Base-by-base conservation (phyloP, 2,888 invertebrate genomes). In the Hedychridium roseum region DNA sequence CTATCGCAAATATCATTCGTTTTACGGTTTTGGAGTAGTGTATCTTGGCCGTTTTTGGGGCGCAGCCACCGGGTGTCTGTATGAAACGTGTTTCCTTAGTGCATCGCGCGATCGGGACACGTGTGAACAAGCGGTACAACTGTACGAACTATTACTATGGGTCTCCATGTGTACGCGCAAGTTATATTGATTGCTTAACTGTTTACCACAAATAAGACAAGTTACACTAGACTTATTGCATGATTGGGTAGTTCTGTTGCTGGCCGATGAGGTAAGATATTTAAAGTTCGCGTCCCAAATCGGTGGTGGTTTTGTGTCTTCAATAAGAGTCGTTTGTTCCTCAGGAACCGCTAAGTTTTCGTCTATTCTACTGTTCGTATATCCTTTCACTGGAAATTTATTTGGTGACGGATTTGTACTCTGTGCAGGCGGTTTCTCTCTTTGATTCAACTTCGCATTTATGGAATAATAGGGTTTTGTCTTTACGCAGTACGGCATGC, bases 81-180 rank as follows among this genome's bases (percentile, higher is more conserved):
- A 94, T 0, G 93, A 92, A 28, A 94, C 92, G 74, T 94, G 94
- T 76, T 94, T 94, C 55, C 94, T 82, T 41, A 94, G 80, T 18
- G 94, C 94, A 76, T 94, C 94, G 50, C 93, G 83, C 42, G 92
- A 93, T 53, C 93, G 84, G 28, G 92, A 93, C 27, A 94, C 92
- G 76, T 94, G 94, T 1, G 88, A 87, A 80, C 94, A 94, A 0
- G 92, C 90, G 54, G 88, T 86, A 72, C 94, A 94, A 21, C 92
- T 92, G 78, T 94, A 92, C 20, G 92, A 87, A 37, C 91, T 88
- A 59, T 93, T 93, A 70, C 92, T 90, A 78, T 94, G 94, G 14
- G 93, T 93, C 73, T 94, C 94, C 87, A 94, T 88, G 71, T 94
- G 94, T 50, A 94, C 93, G 50, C 93, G 84, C 65, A 94, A 80